Evolutionary conservation across 1,140 invertebrate genomes (phyloP).

Genomic region (Uloborus diversus): DNA sequence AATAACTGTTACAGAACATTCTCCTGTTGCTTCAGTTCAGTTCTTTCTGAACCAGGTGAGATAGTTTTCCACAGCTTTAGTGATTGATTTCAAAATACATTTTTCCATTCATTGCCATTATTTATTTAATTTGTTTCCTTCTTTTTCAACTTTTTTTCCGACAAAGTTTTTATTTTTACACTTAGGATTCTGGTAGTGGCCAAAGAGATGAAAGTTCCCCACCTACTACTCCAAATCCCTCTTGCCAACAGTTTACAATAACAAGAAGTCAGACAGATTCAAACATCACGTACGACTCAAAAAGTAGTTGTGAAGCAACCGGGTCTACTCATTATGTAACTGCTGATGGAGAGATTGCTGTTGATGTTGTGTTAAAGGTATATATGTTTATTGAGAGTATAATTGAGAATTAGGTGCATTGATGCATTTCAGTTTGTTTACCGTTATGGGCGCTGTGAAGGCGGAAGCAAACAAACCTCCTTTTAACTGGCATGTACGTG

Average conservation of each 20-base stretch:
- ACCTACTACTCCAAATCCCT: constrained; percentile 40
- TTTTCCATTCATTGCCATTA: no score
- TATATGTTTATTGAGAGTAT: no score
- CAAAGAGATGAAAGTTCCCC: constrained; percentile 46
- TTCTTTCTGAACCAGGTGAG: constrained; percentile 61
- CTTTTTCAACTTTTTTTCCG: no score
- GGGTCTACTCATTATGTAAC: constrained; percentile 93
- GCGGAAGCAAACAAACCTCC: no score
- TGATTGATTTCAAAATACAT: no score
- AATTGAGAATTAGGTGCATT: no score
- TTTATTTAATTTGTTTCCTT: no score
- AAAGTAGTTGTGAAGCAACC: constrained; percentile 80
- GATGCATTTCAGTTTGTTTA: no score
- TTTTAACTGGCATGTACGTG: no score
- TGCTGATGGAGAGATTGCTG: constrained; percentile 91
- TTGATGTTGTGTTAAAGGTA: constrained; percentile 88
- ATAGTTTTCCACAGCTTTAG: no score
- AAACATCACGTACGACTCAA: constrained; percentile 88
- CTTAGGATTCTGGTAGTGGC: constrained; percentile 47
- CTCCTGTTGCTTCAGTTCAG: constrained; percentile 69
- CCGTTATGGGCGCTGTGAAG: no score
- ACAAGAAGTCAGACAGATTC: constrained; percentile 92
- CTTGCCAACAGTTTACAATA: constrained; percentile 67
- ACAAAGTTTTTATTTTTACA: background rate
- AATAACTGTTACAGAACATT: constrained; percentile 95